Evolutionary conservation across 1,140 invertebrate genomes (phyloP).

Genomic region (Mercenaria mercenaria): DNA sequence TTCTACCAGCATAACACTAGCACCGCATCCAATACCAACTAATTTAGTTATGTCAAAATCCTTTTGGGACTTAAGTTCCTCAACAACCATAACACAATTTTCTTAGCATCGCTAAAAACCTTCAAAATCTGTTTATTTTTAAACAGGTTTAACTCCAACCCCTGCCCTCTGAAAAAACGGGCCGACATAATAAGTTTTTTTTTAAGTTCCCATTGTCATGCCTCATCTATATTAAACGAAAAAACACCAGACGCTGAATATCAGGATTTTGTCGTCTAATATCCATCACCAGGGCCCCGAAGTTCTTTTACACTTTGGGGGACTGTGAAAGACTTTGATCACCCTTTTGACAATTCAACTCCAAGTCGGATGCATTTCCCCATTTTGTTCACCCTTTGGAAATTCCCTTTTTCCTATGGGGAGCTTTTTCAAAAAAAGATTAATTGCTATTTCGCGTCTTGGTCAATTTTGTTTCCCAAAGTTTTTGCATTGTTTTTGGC

Average conservation of each 20-base stretch:
- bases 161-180: neutral
- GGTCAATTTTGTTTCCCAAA: neutral
- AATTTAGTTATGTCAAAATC: constrained; percentile 28
- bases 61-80: constrained; percentile 15
- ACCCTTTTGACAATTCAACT: neutral
- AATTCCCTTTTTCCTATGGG: constrained; percentile 17
- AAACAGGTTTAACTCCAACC: neutral
- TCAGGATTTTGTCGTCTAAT: neutral
- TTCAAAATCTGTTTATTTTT: constrained; percentile 3
- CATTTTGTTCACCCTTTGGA: neutral
- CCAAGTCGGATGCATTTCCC: neutral
- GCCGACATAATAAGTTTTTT: constrained; percentile 43
- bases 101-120: constrained; percentile 10
- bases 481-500: neutral
- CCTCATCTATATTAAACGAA: constrained; percentile 51
- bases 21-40: constrained; percentile 22
- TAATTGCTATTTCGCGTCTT: neutral
- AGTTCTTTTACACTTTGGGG: neutral
- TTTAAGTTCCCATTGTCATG: constrained; percentile 62
- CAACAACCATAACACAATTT: neutral
- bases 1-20: constrained; percentile 7
- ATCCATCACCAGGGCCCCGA: neutral
- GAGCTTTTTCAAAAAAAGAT: neutral
- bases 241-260: constrained; percentile 28
- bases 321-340: neutral